phyloP scores from a whole-genome alignment of 2,797 vertebrate genomes.

The Kryptolebias ocellatus region DNA sequence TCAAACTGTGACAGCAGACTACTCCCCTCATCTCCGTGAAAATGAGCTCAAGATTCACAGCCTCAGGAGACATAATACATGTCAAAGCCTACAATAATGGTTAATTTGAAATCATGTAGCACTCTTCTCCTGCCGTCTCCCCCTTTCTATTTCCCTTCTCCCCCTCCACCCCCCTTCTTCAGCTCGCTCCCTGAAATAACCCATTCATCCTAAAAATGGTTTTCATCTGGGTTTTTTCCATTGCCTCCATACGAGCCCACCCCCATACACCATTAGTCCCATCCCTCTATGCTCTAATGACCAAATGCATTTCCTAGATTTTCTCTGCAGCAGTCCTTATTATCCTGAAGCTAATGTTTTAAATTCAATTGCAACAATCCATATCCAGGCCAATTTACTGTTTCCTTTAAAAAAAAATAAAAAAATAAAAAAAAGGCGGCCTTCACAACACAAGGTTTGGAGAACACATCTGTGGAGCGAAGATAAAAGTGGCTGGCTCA shows the following conservation, averaged over 20 bases:
- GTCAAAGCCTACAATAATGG: constrained; percentile 74
- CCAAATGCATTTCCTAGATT: constrained; percentile 82
- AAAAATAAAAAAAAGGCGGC: constrained; percentile 34
- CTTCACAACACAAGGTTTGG: constrained; percentile 60
- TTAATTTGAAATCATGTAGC: constrained; percentile 79
- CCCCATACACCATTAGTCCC: constrained; percentile 77
- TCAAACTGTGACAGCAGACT: constrained; percentile 77
- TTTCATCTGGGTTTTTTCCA: constrained; percentile 60
- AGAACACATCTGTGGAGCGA: constrained; percentile 80
- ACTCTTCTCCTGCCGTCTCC: constrained; percentile 61
- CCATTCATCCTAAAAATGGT: constrained; percentile 78
- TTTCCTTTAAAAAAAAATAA: constrained; percentile 54
- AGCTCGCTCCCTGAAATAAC: constrained; percentile 70
- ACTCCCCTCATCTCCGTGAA: constrained; percentile 77
- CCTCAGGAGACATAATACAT: constrained; percentile 74
- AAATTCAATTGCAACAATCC: constrained; percentile 82
- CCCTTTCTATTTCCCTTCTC: constrained; percentile 65
- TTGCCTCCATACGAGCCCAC: constrained; percentile 64
- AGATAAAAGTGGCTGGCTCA: constrained; percentile 84
- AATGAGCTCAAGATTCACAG: constrained; percentile 78
- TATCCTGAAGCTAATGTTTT: constrained; percentile 80
- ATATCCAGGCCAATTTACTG: constrained; percentile 77
- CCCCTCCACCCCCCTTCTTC: constrained; percentile 22
- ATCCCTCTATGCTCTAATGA: constrained; percentile 74
- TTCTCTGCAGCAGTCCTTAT: constrained; percentile 78